A percentile compares a stretch with the other conserved stretches of the same genome.
Conservation (phyloP, 2,888 invertebrate species). For the Hipparchia sbordonii region DNA sequence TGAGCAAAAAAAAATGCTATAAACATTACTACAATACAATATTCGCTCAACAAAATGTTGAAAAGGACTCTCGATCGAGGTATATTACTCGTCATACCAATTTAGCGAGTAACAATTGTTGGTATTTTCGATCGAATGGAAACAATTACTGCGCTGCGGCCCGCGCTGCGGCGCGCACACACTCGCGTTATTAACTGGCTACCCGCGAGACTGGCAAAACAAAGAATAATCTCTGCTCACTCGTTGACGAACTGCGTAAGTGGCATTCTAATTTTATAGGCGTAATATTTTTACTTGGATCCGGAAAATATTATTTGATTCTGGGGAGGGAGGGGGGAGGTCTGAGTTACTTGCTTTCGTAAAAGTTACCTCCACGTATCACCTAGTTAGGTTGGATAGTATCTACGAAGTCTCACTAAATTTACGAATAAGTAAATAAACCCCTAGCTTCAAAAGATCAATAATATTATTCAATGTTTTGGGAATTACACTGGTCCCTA, state of each 20-base stretch:
- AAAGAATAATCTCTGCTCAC: neutral
- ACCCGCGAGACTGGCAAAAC: constrained; percentile 8
- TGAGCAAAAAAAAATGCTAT: no score
- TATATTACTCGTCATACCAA: neutral
- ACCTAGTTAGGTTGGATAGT: no score
- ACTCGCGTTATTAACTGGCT: constrained; percentile 25
- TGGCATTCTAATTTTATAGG: neutral
- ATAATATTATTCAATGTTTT: no score
- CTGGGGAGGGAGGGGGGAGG: no score
- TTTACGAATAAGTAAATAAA: no score
- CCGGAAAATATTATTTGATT: no score
- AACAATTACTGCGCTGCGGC: constrained; percentile 15
- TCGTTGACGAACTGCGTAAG: neutral
- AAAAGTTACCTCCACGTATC: no score
- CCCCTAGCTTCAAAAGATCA: no score
- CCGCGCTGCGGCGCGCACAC: constrained; percentile 5
- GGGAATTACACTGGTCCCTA: no score
- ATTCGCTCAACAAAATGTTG: neutral
- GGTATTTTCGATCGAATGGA: constrained; percentile 13
- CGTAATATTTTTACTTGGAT: neutral
- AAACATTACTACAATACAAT: no score
- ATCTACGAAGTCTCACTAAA: no score
- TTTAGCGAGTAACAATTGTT: constrained; percentile 8
- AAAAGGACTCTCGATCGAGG: constrained; percentile 5
- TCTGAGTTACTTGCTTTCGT: no score